Evolutionary conservation across 2,888 invertebrate genomes (phyloP), one percentile per base, ranked within the genome.

Genomic region (Oscheius sp.): DNA sequence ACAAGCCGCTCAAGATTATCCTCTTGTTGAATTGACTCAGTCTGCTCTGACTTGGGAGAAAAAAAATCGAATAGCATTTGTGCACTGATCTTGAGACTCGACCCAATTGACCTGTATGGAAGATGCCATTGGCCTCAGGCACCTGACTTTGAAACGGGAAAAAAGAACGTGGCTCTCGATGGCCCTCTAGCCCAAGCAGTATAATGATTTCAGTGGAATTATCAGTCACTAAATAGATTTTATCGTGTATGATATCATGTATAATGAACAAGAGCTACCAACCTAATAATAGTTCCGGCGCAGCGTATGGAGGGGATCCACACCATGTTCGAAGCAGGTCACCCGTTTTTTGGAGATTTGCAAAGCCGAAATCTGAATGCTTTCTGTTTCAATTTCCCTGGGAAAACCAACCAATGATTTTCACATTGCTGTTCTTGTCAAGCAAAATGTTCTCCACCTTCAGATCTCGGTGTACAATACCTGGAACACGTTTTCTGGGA

Each of bases 201-300:
- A 63, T 63, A 47, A 48, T 47, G 50, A 63, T 63, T 63, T 63
- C 63, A 35, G 47, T 42, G 63, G 63, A 47, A 63, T 21, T 10
- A 63, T 53, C 53, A 11, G n/a, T 53, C 53, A 29, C 53, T 53
- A 53, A 53, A 53, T 11, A 11, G 1, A 53, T 53, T 53, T 53
- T 53, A n/a, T 63, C 48, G 48, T 33, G 37, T 13, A 60, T 33
- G 35, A 35, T 13, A 35, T 35, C 60, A 35, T 21, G 32, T 7
- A 33, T 33, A 33, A n/a, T 11, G 35, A 37, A 35, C 35, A n/a
- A 53, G 55, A 42, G 21, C 58, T 11, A 60, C 60, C 35, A 53
- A 5, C 97, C 98, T 90, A 96, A 95, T 90, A 98, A 97, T 65
- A 98, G 92, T 91, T 98, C 98, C 0, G 96, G 96, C 53, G 96